Evolutionary conservation across 2,888 invertebrate genomes (phyloP).

Genomic region (Eilema depressum): DNA sequence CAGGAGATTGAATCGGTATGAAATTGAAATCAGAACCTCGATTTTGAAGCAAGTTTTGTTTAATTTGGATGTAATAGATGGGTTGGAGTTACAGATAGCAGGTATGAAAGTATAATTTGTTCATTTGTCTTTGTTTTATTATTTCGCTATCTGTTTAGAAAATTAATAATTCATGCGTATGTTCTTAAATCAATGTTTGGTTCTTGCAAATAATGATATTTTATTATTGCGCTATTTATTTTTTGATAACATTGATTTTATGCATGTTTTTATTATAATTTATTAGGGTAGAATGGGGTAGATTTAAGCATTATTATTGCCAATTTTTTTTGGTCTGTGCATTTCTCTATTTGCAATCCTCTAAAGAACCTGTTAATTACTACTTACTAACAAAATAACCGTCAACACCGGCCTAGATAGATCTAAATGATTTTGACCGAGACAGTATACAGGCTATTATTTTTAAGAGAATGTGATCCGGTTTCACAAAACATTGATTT

Average conservation of each 20-base stretch:
- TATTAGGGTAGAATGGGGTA: no score
- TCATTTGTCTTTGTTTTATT: not conserved
- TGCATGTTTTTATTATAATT: no score
- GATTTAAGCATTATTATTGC: no score
- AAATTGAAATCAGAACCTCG: constrained; percentile 43
- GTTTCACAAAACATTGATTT: constrained; percentile 65
- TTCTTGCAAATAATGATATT: no score
- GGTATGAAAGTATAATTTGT: no score
- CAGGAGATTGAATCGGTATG: constrained; percentile 44
- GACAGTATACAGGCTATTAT: constrained; percentile 32
- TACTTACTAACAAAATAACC: not conserved
- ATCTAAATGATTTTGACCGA: constrained; percentile 15
- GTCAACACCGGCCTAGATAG: constrained; percentile 3
- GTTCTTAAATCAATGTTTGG: not conserved
- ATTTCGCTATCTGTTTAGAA: not conserved
- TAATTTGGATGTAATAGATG: constrained; percentile 3
- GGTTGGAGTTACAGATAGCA: not conserved
- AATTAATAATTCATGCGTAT: not conserved
- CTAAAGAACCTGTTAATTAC: no score
- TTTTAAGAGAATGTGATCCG: constrained; percentile 61
- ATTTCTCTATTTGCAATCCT: no score
- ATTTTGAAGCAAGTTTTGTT: constrained; percentile 38
- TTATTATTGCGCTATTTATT: no score
- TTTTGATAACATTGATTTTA: no score
- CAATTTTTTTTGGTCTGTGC: no score